These are phyloP conservation scores for Saturnia pavonia DNA, from an alignment of 2,888 invertebrate genomes.

Conservation along the genomic window DNA sequence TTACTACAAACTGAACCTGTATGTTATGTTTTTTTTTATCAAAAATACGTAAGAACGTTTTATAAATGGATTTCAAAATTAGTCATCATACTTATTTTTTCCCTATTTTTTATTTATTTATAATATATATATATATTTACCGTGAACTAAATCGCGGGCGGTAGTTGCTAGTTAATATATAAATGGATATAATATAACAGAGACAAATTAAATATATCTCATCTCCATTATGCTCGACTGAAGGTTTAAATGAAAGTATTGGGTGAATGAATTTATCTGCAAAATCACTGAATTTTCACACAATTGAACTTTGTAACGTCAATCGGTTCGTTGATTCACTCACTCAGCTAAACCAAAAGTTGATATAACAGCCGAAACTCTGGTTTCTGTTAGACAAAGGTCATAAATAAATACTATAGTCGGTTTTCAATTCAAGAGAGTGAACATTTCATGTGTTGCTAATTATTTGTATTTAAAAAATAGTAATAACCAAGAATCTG, in stretches of 20 bases:
- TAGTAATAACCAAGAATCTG: too few relatives aligned
- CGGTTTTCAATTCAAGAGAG: too few relatives aligned
- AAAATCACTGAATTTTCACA: constrained; percentile 8
- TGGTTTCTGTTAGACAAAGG: neutral
- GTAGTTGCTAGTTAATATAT: neutral
- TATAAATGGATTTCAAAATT: too few relatives aligned
- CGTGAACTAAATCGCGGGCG: neutral
- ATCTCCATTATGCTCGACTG: neutral
- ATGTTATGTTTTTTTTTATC: too few relatives aligned
- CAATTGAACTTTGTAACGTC: constrained; percentile 12
- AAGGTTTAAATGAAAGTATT: neutral
- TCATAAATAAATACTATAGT: neutral
- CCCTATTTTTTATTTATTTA: too few relatives aligned
- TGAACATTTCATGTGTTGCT: neutral
- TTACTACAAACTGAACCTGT: too few relatives aligned
- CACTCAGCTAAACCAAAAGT: constrained; percentile 6
- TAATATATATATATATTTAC: too few relatives aligned
- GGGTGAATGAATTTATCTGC: neutral
- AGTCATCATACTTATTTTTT: too few relatives aligned
- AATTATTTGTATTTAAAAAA: neutral
- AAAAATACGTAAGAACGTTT: too few relatives aligned
- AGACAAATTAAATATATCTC: neutral
- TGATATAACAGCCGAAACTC: neutral
- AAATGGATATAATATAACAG: neutral
- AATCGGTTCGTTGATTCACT: constrained; percentile 4